These are phyloP conservation scores for Thecocarcelia acutangulata DNA, from an alignment of 2,888 invertebrate species.

Conservation along the genomic window DNA sequence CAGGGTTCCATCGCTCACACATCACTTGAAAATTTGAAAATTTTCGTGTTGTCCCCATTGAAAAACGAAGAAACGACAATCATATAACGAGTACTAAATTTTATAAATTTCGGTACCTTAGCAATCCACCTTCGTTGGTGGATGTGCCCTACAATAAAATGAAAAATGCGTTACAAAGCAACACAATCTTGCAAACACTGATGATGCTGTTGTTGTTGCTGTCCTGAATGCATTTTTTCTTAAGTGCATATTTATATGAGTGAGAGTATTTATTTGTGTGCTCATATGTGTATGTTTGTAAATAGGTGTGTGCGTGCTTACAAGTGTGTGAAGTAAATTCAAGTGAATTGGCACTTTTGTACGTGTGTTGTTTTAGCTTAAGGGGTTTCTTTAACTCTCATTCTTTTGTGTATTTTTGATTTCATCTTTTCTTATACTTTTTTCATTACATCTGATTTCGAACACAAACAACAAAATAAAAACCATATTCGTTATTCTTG, in stretches of 20 bases:
- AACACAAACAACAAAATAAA: conserved; percentile 8
- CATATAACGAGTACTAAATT: too few relatives aligned
- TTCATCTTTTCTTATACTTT: conserved; percentile 35
- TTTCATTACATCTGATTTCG: conserved; percentile 38
- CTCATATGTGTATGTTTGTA: background rate
- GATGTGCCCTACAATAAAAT: conserved; percentile 50
- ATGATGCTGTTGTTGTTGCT: conserved; percentile 36
- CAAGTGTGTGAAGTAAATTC: conserved; percentile 58
- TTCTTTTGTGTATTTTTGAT: conserved; percentile 54
- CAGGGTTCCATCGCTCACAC: too few relatives aligned
- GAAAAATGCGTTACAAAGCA: conserved; percentile 45
- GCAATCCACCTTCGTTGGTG: conserved; percentile 38
- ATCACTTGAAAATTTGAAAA: too few relatives aligned
- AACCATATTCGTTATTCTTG: conserved; percentile 13
- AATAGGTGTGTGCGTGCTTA: background rate
- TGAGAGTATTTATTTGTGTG: background rate
- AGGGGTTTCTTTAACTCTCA: conserved; percentile 56
- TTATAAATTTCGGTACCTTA: background rate
- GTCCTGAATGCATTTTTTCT: conserved; percentile 53
- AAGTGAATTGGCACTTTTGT: conserved; percentile 67
- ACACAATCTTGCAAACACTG: conserved; percentile 47
- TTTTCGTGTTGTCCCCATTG: too few relatives aligned
- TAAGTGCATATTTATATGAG: conserved; percentile 21
- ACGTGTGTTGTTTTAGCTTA: conserved; percentile 62
- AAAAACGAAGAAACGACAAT: too few relatives aligned